Conservation (phyloP, 1,140 invertebrate species). For the Pachyrhynchus sulphureomaculatus region DNA sequence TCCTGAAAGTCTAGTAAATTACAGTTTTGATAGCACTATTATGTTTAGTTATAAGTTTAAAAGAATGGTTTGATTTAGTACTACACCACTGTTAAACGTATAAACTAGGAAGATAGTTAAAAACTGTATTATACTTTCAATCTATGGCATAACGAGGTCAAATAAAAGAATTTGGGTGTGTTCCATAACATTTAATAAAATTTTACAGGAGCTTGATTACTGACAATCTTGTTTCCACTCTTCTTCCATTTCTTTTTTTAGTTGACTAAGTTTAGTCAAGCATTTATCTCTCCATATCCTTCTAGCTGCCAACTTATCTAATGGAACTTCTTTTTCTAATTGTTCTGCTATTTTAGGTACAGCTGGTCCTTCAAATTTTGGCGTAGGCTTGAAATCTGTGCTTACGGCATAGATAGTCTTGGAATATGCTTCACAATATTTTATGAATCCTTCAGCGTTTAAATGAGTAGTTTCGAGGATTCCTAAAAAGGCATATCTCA, state of each 20-base stretch:
- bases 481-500: conserved; percentile 93
- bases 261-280: conserved; percentile 75
- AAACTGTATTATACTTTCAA: too few species aligned
- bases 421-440: conserved; percentile 74
- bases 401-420: conserved; percentile 78
- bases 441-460: conserved; percentile 85
- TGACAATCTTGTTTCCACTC: conserved; percentile 18
- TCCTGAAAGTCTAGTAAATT: too few species aligned
- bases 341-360: conserved; percentile 66
- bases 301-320: conserved; percentile 72
- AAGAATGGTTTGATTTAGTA: too few species aligned
- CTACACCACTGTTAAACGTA: too few species aligned
- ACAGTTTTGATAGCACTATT: too few species aligned
- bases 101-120: too few species aligned
- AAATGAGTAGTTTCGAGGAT: conserved; percentile 92
- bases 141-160: too few species aligned
- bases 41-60: too few species aligned
- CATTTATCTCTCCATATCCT: conserved; percentile 82
- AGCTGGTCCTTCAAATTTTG: conserved; percentile 68
- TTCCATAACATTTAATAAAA: too few species aligned
- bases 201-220: too few species aligned
- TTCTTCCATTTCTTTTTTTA: conserved; percentile 71
- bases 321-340: conserved; percentile 70
- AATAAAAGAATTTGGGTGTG: too few species aligned
- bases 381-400: conserved; percentile 72